Evolutionary conservation across 1,140 invertebrate genomes (phyloP).

Genomic region (Palaemon carinicauda): DNA sequence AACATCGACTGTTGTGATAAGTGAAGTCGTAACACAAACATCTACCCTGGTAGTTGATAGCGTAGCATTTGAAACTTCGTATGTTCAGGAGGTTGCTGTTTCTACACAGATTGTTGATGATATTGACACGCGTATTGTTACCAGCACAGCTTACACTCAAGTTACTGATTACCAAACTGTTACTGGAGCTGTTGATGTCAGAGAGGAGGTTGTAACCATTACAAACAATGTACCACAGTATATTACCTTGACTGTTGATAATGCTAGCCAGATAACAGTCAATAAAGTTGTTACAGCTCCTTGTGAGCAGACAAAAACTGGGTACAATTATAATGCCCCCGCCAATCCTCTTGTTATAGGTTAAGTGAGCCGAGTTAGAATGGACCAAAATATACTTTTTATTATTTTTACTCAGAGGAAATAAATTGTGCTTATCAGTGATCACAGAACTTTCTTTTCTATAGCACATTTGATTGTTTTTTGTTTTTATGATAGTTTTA

Average conservation of each 20-base stretch:
- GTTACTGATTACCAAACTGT: conserved; percentile 43
- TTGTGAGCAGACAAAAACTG: conserved; percentile 26
- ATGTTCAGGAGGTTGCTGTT: conserved; percentile 31
- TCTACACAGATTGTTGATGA: conserved; percentile 44
- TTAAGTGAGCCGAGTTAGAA: neutral
- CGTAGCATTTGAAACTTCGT: conserved; percentile 12
- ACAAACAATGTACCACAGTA: conserved; percentile 22
- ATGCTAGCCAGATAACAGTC: conserved; percentile 22
- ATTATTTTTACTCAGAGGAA: neutral
- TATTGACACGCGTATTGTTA: conserved; percentile 39
- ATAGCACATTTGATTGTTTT: neutral
- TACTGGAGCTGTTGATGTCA: conserved; percentile 18
- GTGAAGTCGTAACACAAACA: conserved; percentile 29
- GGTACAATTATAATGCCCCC: conserved; percentile 47
- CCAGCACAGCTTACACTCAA: conserved; percentile 2
- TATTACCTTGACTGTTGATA: conserved; percentile 16
- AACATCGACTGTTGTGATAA: conserved; percentile 29
- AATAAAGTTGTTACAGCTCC: conserved; percentile 25
- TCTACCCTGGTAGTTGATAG: conserved; percentile 30
- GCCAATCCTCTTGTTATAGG: conserved; percentile 30
- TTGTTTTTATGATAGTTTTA: neutral
- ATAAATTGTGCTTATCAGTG: neutral
- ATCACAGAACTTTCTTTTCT: neutral
- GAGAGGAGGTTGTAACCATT: conserved; percentile 21
- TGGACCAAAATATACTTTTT: neutral